phyloP scores from a whole-genome alignment of 2,797 vertebrate genomes.

The Acrocephalus scirpaceus region DNA sequence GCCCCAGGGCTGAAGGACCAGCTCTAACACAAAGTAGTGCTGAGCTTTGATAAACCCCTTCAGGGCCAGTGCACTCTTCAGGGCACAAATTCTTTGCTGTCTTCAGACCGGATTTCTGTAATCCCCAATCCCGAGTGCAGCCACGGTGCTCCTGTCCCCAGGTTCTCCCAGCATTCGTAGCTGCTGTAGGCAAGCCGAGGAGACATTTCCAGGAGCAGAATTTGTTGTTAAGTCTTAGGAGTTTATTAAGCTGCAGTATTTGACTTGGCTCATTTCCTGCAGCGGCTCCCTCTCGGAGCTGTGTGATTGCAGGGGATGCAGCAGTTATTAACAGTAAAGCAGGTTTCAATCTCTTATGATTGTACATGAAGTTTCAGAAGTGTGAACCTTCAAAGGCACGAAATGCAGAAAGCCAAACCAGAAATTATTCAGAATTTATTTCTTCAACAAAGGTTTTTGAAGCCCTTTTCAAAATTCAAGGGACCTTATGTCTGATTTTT shows the following conservation, averaged over 20 bases:
- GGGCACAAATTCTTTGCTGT: background rate
- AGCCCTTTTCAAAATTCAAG: conserved; percentile 39
- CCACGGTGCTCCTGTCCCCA: background rate
- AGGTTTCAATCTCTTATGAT: conserved; percentile 12
- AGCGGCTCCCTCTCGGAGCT: background rate
- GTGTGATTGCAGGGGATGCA: conserved; percentile 47
- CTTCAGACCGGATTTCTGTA: background rate
- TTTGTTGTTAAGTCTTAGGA: background rate
- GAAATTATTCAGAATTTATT: conserved; percentile 41
- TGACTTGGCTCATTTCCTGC: conserved; percentile 54
- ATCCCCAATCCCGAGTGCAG: background rate
- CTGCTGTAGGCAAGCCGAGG: background rate
- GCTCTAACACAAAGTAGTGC: background rate
- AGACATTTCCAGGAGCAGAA: background rate
- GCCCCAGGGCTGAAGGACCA: background rate
- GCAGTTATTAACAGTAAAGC: conserved; percentile 37
- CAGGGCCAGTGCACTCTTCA: background rate
- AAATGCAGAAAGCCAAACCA: conserved; percentile 14
- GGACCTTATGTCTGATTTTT: conserved; percentile 1
- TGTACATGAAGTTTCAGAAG: background rate
- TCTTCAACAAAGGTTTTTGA: conserved; percentile 16
- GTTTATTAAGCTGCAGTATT: conserved; percentile 30
- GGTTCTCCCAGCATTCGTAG: background rate
- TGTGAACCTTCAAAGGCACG: conserved; percentile 42
- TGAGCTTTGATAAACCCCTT: background rate